Evolutionary conservation across 2,797 vertebrate genomes (phyloP).

Genomic region (Fistularia commersonii): DNA sequence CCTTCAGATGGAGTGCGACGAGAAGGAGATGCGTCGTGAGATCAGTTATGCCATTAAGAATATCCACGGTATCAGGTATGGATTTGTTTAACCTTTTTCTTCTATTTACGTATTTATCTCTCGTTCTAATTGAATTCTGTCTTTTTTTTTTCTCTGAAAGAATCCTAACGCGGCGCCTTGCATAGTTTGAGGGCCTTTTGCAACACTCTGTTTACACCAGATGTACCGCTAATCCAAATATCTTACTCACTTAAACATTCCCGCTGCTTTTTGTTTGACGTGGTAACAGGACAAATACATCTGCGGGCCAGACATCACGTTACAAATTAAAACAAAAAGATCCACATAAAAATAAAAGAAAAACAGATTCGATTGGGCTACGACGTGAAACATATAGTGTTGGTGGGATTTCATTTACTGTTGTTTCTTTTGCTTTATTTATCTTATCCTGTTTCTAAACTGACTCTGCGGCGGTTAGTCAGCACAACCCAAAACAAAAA

Average conservation of each 20-base stretch:
- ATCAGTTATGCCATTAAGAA: conserved; percentile 99
- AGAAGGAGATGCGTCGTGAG: conserved; percentile 93
- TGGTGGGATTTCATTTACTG: conserved; percentile 18
- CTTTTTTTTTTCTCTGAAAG: background rate
- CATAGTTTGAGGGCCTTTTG: too few species aligned
- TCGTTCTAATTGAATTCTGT: too few species aligned
- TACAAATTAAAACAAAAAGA: background rate
- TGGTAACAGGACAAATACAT: background rate
- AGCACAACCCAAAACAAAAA: conserved; percentile 9
- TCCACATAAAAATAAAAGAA: conserved; percentile 9
- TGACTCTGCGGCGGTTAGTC: conserved; percentile 32
- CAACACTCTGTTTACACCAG: too few species aligned
- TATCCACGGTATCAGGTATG: conserved; percentile 92
- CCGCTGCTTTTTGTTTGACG: too few species aligned
- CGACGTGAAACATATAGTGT: conserved; percentile 16
- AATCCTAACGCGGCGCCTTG: too few species aligned
- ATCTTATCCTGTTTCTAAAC: conserved; percentile 34
- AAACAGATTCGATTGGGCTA: conserved; percentile 16
- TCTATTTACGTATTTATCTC: too few species aligned
- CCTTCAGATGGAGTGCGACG: conserved; percentile 92
- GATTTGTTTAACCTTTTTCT: too few species aligned
- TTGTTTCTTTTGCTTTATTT: conserved; percentile 5
- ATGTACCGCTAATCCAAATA: too few species aligned
- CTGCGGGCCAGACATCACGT: background rate
- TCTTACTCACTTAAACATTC: too few species aligned